phyloP scores from a whole-genome alignment of 2,797 vertebrate species.

The Champsocephalus gunnari region DNA sequence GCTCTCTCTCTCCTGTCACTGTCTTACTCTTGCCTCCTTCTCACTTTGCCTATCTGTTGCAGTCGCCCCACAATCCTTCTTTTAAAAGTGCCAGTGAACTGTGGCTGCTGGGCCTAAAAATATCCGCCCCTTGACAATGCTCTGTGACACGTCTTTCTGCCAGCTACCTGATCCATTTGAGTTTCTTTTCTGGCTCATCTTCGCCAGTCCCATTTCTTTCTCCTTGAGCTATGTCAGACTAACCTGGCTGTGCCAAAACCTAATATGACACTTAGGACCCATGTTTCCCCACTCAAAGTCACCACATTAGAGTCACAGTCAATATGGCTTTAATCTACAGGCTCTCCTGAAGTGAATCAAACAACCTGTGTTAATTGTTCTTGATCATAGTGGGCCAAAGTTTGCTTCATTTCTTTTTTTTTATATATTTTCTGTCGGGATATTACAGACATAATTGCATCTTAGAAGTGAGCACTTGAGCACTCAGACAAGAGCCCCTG shows the following conservation, averaged over 20 bases:
- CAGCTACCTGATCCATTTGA: constrained; percentile 79
- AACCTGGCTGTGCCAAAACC: constrained; percentile 70
- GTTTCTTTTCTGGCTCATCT: constrained; percentile 71
- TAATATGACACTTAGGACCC: constrained; percentile 68
- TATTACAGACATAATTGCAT: constrained; percentile 12
- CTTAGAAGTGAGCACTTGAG: constrained; percentile 19
- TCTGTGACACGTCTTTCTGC: constrained; percentile 73
- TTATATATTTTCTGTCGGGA: constrained; percentile 8
- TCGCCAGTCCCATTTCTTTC: constrained; percentile 69
- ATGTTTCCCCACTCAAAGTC: constrained; percentile 57
- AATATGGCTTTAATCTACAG: constrained; percentile 54
- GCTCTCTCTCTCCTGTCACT: constrained; percentile 42
- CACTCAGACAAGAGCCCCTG: constrained; percentile 17
- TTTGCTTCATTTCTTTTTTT: constrained; percentile 20
- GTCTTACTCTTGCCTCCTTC: constrained; percentile 36
- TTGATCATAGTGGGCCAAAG: constrained; percentile 20
- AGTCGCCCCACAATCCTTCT: constrained; percentile 79
- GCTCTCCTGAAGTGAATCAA: constrained; percentile 38
- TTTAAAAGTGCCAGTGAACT: constrained; percentile 78
- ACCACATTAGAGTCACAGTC: constrained; percentile 52
- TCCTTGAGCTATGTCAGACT: constrained; percentile 78
- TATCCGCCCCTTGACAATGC: constrained; percentile 78
- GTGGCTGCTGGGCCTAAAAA: constrained; percentile 80
- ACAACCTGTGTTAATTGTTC: constrained; percentile 14
- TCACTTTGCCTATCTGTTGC: constrained; percentile 54